Evolutionary conservation across 2,888 invertebrate genomes (phyloP), one percentile per base, ranked within the genome.

Genomic region (Tetanocera ferruginea): DNA sequence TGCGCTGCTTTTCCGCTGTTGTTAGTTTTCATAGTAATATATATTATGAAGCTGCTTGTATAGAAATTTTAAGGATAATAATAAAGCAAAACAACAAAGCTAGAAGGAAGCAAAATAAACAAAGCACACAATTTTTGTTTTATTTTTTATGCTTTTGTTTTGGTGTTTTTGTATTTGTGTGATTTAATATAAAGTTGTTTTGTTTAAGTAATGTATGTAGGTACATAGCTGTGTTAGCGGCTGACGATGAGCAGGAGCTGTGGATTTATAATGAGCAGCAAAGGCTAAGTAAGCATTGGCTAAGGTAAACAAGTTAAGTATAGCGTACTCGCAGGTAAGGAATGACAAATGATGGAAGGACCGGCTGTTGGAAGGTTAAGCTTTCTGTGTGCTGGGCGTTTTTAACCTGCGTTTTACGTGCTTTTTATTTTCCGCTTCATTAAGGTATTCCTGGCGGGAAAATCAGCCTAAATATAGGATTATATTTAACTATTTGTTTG

Each of bases 61-160:
- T 43, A 67, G 43, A 43, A 67, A 67, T 67, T 67, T 49, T 11
- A 25, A 67, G 49, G 43, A 67, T 67, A 67, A 67, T 67, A 67
- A 67, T 25, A 49, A 28, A 60, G 28, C 2, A 60, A 28, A 60
- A 5, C 19, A 60, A 28, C 14, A 23, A 9, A 57, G 9, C 60
- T 60, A 9, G 17, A 60, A 60, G 28, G 19, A 23, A 55, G 11
- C 55, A 55, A 55, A 55, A 23, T 23, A 19, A 55, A 23, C 19
- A 55, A 55, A 55, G 17, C 1, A 28, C 1, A 60, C 4, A 60
- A 5, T 17, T 14, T 25, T 28, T 9, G 28, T 60, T 60, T 28
- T 60, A 28, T 28, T 60, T 6, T 28, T 6, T 9, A 19, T 19
- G 6, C 14, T 60, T 23, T 25, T n/a, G 25, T 60, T 25, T 23